These are phyloP conservation scores for Sminthurinus signatus DNA, from an alignment of 1,140 invertebrate genomes.

Conservation along the genomic window DNA sequence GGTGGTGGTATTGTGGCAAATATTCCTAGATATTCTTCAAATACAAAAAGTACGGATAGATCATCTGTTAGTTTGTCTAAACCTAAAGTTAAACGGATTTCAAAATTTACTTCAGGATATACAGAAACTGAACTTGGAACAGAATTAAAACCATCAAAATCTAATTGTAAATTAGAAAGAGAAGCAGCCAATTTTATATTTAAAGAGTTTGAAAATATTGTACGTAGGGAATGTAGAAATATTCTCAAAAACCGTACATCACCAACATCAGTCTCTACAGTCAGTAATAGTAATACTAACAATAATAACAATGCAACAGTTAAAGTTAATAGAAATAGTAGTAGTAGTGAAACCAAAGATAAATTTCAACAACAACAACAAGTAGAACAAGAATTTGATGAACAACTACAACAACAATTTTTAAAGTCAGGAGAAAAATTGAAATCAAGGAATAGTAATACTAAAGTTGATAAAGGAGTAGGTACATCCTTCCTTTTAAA, in stretches of 20 bases:
- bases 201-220: slow-evolving; percentile 30
- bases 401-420: too few species aligned
- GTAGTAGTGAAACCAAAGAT: too few species aligned
- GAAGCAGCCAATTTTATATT: slow-evolving; percentile 14
- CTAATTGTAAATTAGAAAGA: slow-evolving; percentile 1
- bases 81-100: not conserved
- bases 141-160: not conserved
- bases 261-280: not conserved
- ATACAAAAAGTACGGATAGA: not conserved
- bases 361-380: too few species aligned
- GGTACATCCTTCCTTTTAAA: slow-evolving; percentile 7
- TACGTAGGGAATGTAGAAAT: slow-evolving; percentile 22
- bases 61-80: too few species aligned
- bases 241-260: slow-evolving; percentile 6
- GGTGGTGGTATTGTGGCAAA: too few species aligned
- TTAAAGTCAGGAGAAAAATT: too few species aligned
- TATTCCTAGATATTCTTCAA: not conserved
- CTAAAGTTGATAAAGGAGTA: slow-evolving; percentile 14
- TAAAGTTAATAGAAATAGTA: too few species aligned
- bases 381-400: too few species aligned
- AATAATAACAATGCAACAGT: too few species aligned
- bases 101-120: too few species aligned
- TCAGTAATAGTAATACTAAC: not conserved
- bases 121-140: not conserved
- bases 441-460: not conserved